phyloP scores from a whole-genome alignment of 2,113 vertebrate genomes.

The Spea bombifrons region DNA sequence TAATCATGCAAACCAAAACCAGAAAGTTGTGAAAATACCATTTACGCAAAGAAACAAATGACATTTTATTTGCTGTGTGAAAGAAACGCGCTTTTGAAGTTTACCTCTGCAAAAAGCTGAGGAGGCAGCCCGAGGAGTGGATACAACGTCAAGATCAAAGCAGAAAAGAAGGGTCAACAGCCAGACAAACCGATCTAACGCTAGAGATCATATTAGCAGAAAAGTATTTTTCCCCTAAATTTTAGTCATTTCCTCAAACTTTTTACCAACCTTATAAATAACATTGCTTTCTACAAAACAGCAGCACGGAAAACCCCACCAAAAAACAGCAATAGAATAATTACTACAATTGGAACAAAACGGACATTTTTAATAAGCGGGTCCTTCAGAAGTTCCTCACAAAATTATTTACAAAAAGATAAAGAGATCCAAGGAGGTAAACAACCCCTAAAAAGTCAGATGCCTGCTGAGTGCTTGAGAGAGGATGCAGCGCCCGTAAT shows the following conservation, averaged over 20 bases:
- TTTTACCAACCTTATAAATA: too few relatives aligned
- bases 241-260: too few relatives aligned
- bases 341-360: too few relatives aligned
- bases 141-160: not conserved
- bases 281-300: too few relatives aligned
- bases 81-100: constrained; percentile 4
- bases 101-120: not conserved
- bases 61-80: not conserved
- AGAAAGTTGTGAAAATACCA: not conserved
- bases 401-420: not conserved
- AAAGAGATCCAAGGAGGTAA: not conserved
- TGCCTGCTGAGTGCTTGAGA: too few relatives aligned
- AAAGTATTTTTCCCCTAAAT: too few relatives aligned
- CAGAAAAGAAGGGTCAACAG: not conserved
- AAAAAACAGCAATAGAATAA: too few relatives aligned
- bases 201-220: too few relatives aligned
- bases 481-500: too few relatives aligned
- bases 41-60: not conserved
- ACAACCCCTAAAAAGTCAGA: not conserved
- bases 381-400: not conserved
- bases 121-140: not conserved
- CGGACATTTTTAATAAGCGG: too few relatives aligned
- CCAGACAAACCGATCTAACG: not conserved
- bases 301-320: too few relatives aligned
- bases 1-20: too few relatives aligned